Base-by-base conservation (phyloP, 2,888 invertebrate species). In the Acleris literana region DNA sequence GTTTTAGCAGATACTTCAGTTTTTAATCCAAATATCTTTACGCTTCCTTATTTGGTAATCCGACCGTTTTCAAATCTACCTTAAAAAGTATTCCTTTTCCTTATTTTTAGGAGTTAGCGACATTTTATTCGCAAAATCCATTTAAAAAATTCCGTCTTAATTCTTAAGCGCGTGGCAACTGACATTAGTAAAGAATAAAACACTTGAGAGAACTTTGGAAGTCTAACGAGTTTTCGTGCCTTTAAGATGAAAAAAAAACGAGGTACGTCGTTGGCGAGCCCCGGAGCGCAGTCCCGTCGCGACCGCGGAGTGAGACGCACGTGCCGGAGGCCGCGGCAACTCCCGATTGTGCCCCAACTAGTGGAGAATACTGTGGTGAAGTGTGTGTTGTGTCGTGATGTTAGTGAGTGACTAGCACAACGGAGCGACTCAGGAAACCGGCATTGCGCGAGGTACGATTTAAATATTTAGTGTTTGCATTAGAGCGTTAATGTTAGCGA, bases 231-330 rank as follows among this genome's bases (percentile, higher is more conserved):
- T 65, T 68, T 51, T 49, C 44, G 54, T 62, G 57, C 65, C 58
- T 66, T 53, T 17, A 56, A 54, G 53, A 54, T 49, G 43, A 51
- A 63, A 65, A 65, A 65, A 65, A 39, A 17, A 48, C 18, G 55
- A 62, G 53, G 72, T 66, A 63, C 39, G 58, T 63, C 63, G 68
- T 60, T 55, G 7, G 43, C 56, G 63, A 29, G 61, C 58, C 68
- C 61, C 51, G 57, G 64, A 55, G 54, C 57, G 72, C 85, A 87
- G 88, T 87, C 82, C 79, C 81, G 86, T 84, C 86, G 82, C 85
- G 74, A 74, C 72, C 77, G 84, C 80, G 87, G 83, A 78, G 64
- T 63, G n/a, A 69, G 56, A 46, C 65, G 76, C 69, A 72, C 74
- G 77, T 63, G 60, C 48, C 60, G 53, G 61, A 33, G 33, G 33